Percentiles rank a stretch among this genome's conserved stretches.
Evolutionary conservation across 1,140 invertebrate species (phyloP).

Genomic region (Augochlora pura): DNA sequence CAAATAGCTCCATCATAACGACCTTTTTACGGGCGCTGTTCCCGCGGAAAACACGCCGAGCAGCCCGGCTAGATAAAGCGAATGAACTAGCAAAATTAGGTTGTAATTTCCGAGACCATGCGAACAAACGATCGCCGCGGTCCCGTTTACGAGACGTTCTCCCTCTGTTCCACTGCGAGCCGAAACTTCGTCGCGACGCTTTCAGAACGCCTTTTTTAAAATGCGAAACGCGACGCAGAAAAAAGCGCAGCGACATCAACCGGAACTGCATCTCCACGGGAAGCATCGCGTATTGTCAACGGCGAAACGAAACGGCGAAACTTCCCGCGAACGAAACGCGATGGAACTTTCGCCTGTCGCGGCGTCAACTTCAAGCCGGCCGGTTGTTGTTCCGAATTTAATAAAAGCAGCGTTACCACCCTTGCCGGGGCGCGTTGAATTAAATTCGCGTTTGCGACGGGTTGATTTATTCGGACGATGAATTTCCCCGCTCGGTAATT

Average conservation of each 20-base stretch:
- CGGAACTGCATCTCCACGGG: neutral
- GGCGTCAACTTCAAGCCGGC: neutral
- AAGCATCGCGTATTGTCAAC: neutral
- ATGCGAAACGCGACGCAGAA: neutral
- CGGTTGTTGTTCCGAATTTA: conserved; percentile 30
- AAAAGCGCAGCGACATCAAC: neutral
- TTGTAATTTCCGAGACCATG: no score
- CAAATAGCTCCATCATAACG: no score
- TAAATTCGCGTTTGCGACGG: conserved; percentile 20
- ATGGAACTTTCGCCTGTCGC: neutral
- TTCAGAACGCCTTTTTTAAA: neutral
- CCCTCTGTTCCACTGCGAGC: no score
- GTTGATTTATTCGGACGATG: conserved; percentile 25
- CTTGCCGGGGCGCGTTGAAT: conserved; percentile 2
- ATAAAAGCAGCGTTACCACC: conserved; percentile 29
- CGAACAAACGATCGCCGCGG: no score
- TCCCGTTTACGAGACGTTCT: no score
- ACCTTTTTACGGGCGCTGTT: no score
- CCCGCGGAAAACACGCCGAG: no score
- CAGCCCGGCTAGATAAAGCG: no score
- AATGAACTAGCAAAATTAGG: no score
- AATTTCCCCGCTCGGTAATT: neutral
- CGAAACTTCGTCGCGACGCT: no score
- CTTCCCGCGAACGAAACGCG: neutral
- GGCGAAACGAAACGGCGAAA: conserved; percentile 14